These are phyloP conservation scores for Pseudochirops cupreus DNA, from an alignment of 2,797 vertebrate genomes.

Conservation along the genomic window DNA sequence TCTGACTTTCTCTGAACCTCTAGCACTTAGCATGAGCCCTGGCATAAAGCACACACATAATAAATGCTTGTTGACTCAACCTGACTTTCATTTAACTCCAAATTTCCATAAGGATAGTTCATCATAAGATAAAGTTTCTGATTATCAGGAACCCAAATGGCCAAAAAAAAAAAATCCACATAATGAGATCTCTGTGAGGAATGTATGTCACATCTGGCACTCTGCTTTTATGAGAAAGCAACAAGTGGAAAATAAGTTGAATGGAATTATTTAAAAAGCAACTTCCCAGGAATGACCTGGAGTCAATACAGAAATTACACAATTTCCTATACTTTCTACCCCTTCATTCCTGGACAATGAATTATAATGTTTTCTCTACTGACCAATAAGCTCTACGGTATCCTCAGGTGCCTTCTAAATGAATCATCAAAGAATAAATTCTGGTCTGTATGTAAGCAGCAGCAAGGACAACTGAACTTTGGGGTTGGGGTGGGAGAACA, in stretches of 20 bases:
- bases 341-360: not conserved
- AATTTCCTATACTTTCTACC: not conserved
- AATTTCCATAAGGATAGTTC: not conserved
- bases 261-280: not conserved
- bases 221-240: not conserved
- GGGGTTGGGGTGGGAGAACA: not conserved
- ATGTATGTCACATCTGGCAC: not conserved
- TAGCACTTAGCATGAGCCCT: not conserved
- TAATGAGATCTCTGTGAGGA: not conserved
- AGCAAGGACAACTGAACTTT: not conserved
- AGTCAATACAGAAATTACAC: not conserved
- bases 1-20: not conserved
- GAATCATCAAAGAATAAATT: not conserved
- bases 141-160: not conserved
- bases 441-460: not conserved
- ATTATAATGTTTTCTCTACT: not conserved
- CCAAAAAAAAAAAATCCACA: not conserved
- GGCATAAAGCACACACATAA: not conserved
- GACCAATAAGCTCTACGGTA: not conserved
- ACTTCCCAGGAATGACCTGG: not conserved
- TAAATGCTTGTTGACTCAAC: not conserved
- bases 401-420: not conserved
- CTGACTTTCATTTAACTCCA: not conserved
- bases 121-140: not conserved
- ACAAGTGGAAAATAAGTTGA: constrained; percentile 8